Percentiles rank a stretch among this genome's conserved stretches.
Conservation (phyloP, 2,888 invertebrate genomes). For the Capitulum mitella region DNA sequence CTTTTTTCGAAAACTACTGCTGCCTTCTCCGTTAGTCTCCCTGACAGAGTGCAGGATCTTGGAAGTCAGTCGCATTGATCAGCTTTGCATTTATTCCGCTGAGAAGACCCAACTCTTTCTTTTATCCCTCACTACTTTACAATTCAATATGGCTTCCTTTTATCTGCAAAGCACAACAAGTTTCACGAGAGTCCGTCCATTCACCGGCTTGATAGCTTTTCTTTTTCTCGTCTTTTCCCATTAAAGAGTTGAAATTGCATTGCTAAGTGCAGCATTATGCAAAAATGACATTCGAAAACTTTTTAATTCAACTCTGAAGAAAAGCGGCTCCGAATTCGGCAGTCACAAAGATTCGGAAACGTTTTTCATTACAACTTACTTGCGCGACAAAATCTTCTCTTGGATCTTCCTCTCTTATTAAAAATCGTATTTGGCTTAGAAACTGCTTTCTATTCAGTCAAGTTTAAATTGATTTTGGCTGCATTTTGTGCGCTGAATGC, state of each 20-base stretch:
- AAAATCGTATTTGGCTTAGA: conserved; percentile 10
- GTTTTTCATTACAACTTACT: conserved; percentile 18
- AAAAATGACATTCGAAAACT: conserved; percentile 18
- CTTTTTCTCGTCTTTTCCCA: conserved; percentile 22
- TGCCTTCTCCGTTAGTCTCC: no score
- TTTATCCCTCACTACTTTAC: conserved; percentile 17
- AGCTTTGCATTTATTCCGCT: not conserved
- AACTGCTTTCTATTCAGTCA: conserved; percentile 16
- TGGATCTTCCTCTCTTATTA: conserved; percentile 20
- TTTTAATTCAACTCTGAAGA: conserved; percentile 19
- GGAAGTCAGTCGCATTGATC: not conserved
- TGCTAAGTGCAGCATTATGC: conserved; percentile 23
- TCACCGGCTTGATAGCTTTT: conserved; percentile 19
- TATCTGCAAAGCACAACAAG: conserved; percentile 24
- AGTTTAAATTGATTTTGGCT: conserved; percentile 23
- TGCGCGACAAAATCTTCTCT: not conserved
- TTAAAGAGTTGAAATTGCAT: conserved; percentile 21
- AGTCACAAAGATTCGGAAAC: not conserved
- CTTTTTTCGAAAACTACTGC: no score
- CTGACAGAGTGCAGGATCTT: no score
- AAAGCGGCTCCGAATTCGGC: not conserved
- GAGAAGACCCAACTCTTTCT: not conserved
- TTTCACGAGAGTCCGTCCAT: conserved; percentile 7
- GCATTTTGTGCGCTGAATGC: conserved; percentile 16
- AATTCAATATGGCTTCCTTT: conserved; percentile 22